Conservation (phyloP, 1,140 invertebrate genomes). For the Nylanderia fulva region DNA sequence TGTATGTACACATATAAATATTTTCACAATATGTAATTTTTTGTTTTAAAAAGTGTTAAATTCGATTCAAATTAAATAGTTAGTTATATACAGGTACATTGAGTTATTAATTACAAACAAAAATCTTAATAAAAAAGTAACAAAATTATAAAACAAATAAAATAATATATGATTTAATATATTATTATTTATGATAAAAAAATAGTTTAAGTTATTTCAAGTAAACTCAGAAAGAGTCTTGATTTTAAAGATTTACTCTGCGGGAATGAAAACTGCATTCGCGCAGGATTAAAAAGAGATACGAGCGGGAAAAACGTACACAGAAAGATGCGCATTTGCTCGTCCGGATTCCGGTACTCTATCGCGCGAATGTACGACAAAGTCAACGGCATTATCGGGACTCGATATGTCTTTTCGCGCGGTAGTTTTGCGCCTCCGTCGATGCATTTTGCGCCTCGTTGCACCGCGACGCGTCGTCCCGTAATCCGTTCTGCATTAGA, state of each 20-base stretch:
- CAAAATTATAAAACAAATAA: not conserved
- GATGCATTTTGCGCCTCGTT: conserved; percentile 38
- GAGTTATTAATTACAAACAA: too few relatives aligned
- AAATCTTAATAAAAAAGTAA: too few relatives aligned
- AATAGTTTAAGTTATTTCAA: not conserved
- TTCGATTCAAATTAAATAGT: not conserved
- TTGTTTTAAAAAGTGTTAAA: not conserved
- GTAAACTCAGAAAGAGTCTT: not conserved
- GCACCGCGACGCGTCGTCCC: not conserved
- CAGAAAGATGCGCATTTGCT: conserved; percentile 1
- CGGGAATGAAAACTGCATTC: not conserved
- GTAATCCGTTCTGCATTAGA: conserved; percentile 39
- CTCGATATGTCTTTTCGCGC: conserved; percentile 22
- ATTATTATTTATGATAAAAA: conserved; percentile 11
- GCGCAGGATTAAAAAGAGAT: conserved; percentile 11
- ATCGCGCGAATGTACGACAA: not conserved
- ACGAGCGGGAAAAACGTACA: not conserved
- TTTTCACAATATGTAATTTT: too few relatives aligned
- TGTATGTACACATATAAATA: too few relatives aligned
- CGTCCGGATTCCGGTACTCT: not conserved
- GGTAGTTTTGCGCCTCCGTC: conserved; percentile 6
- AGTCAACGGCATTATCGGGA: conserved; percentile 20
- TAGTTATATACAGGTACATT: too few relatives aligned
- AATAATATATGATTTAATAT: not conserved
- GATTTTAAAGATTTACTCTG: not conserved